Evolutionary conservation across 2,797 vertebrate genomes (phyloP).

Genomic region (Cyclura pinguis): DNA sequence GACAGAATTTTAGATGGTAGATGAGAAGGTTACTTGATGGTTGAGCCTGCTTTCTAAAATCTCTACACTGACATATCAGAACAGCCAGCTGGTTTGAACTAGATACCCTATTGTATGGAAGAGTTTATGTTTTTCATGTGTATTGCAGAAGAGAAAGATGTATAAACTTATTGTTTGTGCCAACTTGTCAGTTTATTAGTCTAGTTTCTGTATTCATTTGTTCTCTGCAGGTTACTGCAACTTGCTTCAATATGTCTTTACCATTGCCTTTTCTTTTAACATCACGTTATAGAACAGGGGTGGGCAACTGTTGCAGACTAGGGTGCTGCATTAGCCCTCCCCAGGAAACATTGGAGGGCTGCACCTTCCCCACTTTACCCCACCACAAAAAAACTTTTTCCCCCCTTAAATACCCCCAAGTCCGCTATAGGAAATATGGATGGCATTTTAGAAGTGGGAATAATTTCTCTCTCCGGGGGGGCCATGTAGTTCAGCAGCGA

Average conservation of each 20-base stretch:
- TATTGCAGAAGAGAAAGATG: neutral
- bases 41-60: neutral
- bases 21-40: neutral
- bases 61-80: neutral
- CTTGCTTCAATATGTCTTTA: neutral
- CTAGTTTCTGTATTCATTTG: neutral
- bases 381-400: too few species aligned
- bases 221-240: neutral
- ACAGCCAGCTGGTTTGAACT: neutral
- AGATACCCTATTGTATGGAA: neutral
- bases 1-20: neutral
- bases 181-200: neutral
- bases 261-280: neutral
- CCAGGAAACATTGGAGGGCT: too few species aligned
- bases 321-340: too few species aligned
- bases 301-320: too few species aligned
- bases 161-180: neutral
- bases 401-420: too few species aligned
- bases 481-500: neutral
- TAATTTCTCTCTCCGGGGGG: neutral
- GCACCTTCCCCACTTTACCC: too few species aligned
- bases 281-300: neutral
- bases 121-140: neutral
- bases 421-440: too few species aligned
- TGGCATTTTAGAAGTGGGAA: neutral